phyloP scores from a whole-genome alignment of 64 coral and sea anemone species.

The Pocillopora verrucosa region DNA sequence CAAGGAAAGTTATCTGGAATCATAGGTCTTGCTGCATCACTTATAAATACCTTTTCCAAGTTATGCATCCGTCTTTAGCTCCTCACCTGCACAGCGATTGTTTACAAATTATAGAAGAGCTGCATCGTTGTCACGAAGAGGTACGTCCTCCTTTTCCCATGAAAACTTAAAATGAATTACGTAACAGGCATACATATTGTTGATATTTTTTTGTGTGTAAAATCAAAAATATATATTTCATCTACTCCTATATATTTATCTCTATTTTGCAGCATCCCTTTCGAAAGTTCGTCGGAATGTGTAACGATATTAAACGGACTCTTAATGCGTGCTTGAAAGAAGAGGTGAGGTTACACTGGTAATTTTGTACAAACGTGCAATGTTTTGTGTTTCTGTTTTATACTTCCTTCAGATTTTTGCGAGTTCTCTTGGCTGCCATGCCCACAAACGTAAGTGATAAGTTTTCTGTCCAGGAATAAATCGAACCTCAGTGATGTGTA shows the following conservation, averaged over 20 bases:
- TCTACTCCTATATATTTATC: no score
- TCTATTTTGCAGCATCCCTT: background rate
- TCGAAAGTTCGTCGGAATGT: slow-evolving; percentile 4
- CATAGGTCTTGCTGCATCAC: background rate
- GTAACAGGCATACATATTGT: background rate
- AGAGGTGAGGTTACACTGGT: slow-evolving; percentile 7
- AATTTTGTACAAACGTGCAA: no score
- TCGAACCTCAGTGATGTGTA: no score
- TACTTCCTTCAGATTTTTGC: no score
- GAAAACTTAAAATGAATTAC: background rate
- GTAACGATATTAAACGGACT: slow-evolving; percentile 1
- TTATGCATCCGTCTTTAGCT: slow-evolving; percentile 39
- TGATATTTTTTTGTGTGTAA: background rate
- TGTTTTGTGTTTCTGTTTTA: no score
- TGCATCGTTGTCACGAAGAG: slow-evolving; percentile 41
- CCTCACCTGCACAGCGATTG: slow-evolving; percentile 33
- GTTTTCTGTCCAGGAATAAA: no score
- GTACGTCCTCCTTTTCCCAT: background rate
- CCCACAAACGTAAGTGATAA: no score
- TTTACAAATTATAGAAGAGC: slow-evolving; percentile 33
- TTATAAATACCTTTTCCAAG: background rate
- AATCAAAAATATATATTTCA: no score
- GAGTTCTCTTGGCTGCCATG: no score
- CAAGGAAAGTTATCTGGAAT: background rate
- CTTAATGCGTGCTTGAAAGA: background rate